A percentile compares a stretch with the other conserved stretches of the same genome.
These are phyloP conservation scores for Pycnonotus jocosus DNA, from an alignment of 2,113 vertebrate genomes.

Conservation along the genomic window DNA sequence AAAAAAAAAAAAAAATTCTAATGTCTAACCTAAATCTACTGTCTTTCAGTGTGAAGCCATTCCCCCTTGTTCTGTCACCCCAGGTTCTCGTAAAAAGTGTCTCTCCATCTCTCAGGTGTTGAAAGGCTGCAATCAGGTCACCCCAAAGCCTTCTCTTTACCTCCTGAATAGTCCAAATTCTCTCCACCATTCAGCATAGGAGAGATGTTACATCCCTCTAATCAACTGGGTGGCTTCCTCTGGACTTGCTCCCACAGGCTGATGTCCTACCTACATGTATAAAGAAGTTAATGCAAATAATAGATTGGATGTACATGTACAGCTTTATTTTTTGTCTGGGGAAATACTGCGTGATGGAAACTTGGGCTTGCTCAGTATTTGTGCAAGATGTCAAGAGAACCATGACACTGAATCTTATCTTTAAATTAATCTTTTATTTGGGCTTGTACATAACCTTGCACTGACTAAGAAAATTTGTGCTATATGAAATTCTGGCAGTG, in stretches of 20 bases:
- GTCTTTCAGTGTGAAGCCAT: not conserved
- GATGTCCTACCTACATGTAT: not conserved
- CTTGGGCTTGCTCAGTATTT: not conserved
- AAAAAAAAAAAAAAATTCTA: no score
- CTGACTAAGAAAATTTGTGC: not conserved
- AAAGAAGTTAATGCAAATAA: not conserved
- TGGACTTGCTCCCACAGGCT: not conserved
- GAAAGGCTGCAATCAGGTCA: not conserved
- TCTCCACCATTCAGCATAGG: not conserved
- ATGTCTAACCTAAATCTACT: not conserved
- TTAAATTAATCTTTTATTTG: not conserved
- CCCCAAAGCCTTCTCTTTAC: not conserved
- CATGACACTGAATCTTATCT: not conserved
- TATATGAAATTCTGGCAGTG: not conserved
- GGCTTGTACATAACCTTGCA: not conserved
- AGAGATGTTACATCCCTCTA: not conserved
- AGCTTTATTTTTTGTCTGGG: not conserved
- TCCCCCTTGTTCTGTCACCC: not conserved
- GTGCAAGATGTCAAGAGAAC: not conserved
- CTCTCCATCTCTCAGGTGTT: not conserved
- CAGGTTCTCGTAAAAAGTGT: not conserved
- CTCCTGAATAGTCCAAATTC: not conserved
- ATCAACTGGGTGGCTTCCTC: not conserved
- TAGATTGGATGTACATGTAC: not conserved
- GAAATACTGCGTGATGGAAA: not conserved